These are phyloP conservation scores for Rhinichthys osculus DNA, from an alignment of 2,797 vertebrate genomes.

Conservation along the genomic window DNA sequence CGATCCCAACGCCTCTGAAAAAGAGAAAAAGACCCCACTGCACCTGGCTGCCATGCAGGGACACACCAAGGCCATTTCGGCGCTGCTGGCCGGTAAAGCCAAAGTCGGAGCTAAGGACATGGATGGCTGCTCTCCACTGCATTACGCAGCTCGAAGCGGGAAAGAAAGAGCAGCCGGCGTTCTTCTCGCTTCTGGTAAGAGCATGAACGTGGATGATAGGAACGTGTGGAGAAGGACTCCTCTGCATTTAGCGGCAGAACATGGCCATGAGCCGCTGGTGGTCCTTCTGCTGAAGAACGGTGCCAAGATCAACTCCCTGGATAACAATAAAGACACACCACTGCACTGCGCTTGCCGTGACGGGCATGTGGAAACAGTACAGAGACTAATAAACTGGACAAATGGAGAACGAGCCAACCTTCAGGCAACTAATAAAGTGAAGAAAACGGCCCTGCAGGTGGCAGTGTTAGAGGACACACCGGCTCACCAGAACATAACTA, in stretches of 20 bases:
- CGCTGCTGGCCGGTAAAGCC: constrained; percentile 72
- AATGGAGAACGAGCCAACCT: constrained; percentile 72
- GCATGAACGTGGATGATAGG: constrained; percentile 76
- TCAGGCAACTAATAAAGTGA: constrained; percentile 75
- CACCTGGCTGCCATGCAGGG: constrained; percentile 76
- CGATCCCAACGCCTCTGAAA: constrained; percentile 73
- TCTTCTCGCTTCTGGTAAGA: constrained; percentile 71
- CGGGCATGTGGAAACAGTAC: constrained; percentile 68
- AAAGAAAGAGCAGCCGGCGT: constrained; percentile 61
- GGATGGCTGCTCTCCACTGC: constrained; percentile 79
- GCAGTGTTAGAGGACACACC: constrained; percentile 69
- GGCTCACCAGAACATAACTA: constrained; percentile 72
- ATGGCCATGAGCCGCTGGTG: constrained; percentile 71
- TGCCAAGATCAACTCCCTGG: constrained; percentile 77
- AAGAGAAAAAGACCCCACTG: constrained; percentile 80
- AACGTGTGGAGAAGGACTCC: constrained; percentile 83
- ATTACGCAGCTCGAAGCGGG: constrained; percentile 73
- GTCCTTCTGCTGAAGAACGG: constrained; percentile 71
- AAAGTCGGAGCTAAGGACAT: constrained; percentile 78
- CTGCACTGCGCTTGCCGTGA: constrained; percentile 78
- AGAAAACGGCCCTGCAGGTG: constrained; percentile 80
- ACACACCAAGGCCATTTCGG: constrained; percentile 59
- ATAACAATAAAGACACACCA: constrained; percentile 80
- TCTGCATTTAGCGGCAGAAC: constrained; percentile 78
- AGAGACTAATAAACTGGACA: constrained; percentile 70